A percentile compares a stretch with the other conserved stretches of the same genome.
phyloP scores from a whole-genome alignment of 2,113 vertebrate genomes.

The Merops nubicus region DNA sequence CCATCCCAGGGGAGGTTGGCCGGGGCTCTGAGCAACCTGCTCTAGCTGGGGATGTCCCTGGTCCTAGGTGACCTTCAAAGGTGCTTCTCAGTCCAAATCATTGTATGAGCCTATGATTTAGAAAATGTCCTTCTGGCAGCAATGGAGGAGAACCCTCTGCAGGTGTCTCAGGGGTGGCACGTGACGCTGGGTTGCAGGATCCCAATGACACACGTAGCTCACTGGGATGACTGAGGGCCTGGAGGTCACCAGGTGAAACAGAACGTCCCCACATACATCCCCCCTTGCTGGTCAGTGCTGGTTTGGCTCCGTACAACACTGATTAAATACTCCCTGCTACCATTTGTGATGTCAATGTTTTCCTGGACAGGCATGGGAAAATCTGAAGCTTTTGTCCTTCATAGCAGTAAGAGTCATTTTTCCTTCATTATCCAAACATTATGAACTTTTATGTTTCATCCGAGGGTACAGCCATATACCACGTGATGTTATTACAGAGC shows the following conservation, averaged over 20 bases:
- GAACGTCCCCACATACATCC: neutral
- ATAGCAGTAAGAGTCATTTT: neutral
- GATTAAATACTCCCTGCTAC: neutral
- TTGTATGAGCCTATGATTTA: no score
- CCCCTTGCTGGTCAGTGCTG: neutral
- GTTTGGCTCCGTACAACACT: neutral
- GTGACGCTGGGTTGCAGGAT: neutral
- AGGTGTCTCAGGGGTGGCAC: accelerated
- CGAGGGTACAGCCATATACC: neutral
- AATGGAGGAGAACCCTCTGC: neutral
- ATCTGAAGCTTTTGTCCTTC: neutral
- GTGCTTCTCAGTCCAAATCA: no score
- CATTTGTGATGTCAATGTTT: neutral
- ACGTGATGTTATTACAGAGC: neutral
- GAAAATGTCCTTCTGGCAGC: neutral
- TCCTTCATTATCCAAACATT: neutral
- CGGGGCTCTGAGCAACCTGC: no score
- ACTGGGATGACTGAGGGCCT: neutral
- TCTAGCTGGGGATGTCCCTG: no score
- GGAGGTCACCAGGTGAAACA: neutral
- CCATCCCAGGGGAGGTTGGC: no score
- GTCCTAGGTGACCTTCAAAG: no score
- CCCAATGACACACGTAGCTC: neutral
- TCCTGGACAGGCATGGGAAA: neutral
- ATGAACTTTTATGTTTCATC: neutral